phyloP scores from a whole-genome alignment of 2,113 vertebrate species.

The Callipepla californica region DNA sequence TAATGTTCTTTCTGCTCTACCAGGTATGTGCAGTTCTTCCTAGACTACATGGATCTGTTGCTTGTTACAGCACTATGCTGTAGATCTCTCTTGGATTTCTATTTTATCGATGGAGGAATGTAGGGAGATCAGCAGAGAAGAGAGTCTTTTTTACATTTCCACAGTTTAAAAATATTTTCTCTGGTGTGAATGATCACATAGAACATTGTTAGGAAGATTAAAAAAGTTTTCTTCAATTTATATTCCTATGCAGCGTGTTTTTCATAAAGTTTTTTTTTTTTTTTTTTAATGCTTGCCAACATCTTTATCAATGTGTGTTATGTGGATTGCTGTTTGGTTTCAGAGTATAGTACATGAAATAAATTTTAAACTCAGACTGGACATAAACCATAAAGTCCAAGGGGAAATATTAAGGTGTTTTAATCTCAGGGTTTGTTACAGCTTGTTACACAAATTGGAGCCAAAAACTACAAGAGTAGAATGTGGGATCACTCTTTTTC shows the following conservation, averaged over 20 bases:
- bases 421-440: slow-evolving; percentile 7
- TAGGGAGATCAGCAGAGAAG: background rate
- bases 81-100: background rate
- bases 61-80: background rate
- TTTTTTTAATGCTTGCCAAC: background rate
- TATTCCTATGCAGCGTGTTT: background rate
- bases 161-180: background rate
- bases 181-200: background rate
- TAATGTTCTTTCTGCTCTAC: background rate
- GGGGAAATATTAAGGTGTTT: slow-evolving; percentile 16
- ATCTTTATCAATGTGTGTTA: background rate
- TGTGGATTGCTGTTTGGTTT: background rate
- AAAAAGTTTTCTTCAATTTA: background rate
- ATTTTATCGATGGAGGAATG: background rate
- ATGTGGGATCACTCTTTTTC: background rate
- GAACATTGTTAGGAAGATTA: background rate
- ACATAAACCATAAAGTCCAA: background rate
- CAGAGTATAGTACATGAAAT: background rate
- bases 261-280: background rate
- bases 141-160: background rate
- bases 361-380: background rate
- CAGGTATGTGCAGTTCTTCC: background rate
- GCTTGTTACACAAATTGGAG: background rate
- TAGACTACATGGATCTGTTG: background rate
- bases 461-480: slow-evolving; percentile 18